Percentiles rank a stretch among this genome's conserved stretches.
phyloP scores from a whole-genome alignment of 1,140 invertebrate species.

The Thaumatotibia leucotreta region DNA sequence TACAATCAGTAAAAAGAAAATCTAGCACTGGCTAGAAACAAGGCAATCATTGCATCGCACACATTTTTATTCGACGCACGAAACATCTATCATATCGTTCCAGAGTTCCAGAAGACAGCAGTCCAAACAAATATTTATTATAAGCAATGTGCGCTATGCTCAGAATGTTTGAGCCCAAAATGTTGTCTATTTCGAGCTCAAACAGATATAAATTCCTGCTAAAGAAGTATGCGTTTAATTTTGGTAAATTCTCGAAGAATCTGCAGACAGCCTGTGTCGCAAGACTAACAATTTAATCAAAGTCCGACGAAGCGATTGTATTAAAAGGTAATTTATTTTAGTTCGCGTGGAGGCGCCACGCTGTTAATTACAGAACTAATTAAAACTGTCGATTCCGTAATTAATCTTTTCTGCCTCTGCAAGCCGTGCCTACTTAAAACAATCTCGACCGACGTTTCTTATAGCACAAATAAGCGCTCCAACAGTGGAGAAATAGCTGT shows the following conservation, averaged over 20 bases:
- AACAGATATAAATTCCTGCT: conserved; percentile 1
- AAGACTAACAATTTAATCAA: conserved; percentile 47
- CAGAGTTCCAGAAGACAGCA: background rate
- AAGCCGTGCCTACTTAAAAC: conserved; percentile 10
- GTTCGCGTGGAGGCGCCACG: conserved; percentile 50
- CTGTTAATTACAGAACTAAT: conserved; percentile 70
- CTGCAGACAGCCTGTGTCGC: background rate
- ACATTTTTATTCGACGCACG: background rate
- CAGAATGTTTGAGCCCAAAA: background rate
- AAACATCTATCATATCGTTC: background rate
- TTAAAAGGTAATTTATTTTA: conserved; percentile 73
- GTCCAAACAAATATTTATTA: conserved; percentile 1
- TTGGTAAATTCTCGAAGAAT: conserved; percentile 3
- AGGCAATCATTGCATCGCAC: background rate
- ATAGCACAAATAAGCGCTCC: background rate
- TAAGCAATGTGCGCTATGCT: background rate
- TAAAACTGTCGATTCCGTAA: conserved; percentile 69
- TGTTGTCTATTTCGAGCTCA: conserved; percentile 2
- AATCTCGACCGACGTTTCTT: background rate
- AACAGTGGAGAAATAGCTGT: background rate
- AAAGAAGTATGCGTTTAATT: conserved; percentile 8
- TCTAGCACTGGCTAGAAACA: background rate
- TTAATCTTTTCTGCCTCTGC: conserved; percentile 46
- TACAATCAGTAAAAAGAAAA: background rate
- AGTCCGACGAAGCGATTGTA: conserved; percentile 45